Base-by-base conservation (phyloP, 2,888 invertebrate species). In the Tridacna gigas region DNA sequence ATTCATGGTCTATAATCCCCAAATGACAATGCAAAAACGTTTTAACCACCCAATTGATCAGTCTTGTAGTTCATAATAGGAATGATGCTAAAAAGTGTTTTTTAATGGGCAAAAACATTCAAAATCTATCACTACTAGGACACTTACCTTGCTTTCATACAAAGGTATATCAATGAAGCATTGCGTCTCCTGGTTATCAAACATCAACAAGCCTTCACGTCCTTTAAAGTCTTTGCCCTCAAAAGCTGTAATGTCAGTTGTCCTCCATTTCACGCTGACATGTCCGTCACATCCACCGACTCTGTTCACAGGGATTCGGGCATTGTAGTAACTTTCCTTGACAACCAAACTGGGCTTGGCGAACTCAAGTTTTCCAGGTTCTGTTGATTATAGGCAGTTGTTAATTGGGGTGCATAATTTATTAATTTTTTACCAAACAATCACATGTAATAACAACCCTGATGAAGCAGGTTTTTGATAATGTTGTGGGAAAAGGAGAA, bases 171-270 rank as follows among this genome's bases (percentile, higher is more conserved):
- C 95, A 79, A 96, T 94, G 75, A 94, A 94, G 89, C 95, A 95
- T 83, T 95, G 94, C 9, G 95, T 95, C 94, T 96, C 95, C 80
- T 95, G 93, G 82, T 94, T 93, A 61, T 94, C 94, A 85, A 95
- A 95, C 48, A 88, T 71, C 11, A 96, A 90, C 37, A 94, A 93
- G n/a, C 96, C 96, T 87, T 95, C 95, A 0, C 95, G 96, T 0
- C 96, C 96, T 45, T 94, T 89, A 89, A 95, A 96, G 92, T 96
- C 96, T 79, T 94, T 93, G 13, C 96, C 96, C 67, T 95, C 94
- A 61, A 95, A 94, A 4, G 96, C 96, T 4, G 96, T 95, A 78
- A 96, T 96, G 91, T 96, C 96, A 81, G 95, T 95, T 0, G 96
- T 96, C 84, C 94, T 94, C 95, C 96, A 96, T 77, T 95, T 95